Evolutionary conservation across 2,113 vertebrate genomes (phyloP), one percentile per base, ranked within the genome.

Genomic region (Chinchilla lanigera): DNA sequence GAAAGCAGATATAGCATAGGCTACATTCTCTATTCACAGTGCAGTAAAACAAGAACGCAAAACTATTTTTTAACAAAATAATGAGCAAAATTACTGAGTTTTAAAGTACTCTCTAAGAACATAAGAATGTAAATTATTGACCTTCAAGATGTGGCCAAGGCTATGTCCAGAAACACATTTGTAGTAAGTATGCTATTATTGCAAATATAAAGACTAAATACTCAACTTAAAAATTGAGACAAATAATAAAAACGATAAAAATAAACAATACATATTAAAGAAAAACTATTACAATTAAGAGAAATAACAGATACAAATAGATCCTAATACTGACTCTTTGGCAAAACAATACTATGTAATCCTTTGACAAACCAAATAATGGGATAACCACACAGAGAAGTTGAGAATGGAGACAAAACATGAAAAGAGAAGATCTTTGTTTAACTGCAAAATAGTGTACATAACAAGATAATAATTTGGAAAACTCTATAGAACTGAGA

Each of bases 241-340:
- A 89, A 78, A 41, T 44, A 82, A 89, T 44, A 78, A 83, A 95
- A 92, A 86, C 28, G 56, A 81, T 73, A 90, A 88, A 89, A 78
- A 73, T 56, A 93, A 87, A 60, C 6, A 26, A 50, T 30, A n/a
- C 2, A 44, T 38, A 33, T 84, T 61, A 50, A 54, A 71, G 41
- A 4, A 87, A 87, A 86, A 77, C 33, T 84, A 56, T 61, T 61
- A 65, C 5, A 84, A 93, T 14, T 69, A 44, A 90, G 44, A 94
- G 20, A 90, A 95, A 80, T 50, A 89, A 89, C 38, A 14, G 38
- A 44, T 92, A 73, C 90, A 90, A 93, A 65, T 78, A 86, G 91
- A 92, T 71, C 33, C 60, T 44, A 80, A 54, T 8, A 65, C 77
- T 92, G 44, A 35, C 16, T 84, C 67, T 87, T 95, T 41, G 71